Conservation (phyloP, 2,797 vertebrate genomes). For the Spea hammondii region DNA sequence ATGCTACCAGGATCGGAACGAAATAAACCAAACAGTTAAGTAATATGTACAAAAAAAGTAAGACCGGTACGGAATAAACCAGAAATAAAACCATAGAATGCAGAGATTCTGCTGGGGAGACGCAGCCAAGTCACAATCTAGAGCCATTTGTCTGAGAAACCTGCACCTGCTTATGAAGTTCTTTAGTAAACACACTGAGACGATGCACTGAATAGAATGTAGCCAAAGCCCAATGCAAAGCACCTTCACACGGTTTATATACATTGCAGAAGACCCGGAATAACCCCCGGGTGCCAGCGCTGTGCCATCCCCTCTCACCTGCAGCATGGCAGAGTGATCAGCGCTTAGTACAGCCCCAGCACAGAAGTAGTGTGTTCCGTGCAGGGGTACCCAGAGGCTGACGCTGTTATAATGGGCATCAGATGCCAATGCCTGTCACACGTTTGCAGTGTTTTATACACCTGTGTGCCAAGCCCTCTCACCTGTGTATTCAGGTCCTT, state of each 20-base stretch:
- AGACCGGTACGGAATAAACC: background rate
- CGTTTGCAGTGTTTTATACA: background rate
- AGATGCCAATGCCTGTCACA: background rate
- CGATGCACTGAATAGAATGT: too few species aligned
- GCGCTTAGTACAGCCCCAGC: background rate
- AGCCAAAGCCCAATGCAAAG: too few species aligned
- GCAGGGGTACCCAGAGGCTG: background rate
- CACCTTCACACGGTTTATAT: too few species aligned
- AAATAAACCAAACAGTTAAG: slow-evolving; percentile 24
- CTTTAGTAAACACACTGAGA: too few species aligned
- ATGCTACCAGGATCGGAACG: background rate
- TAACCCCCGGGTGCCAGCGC: background rate
- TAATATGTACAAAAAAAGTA: slow-evolving; percentile 12
- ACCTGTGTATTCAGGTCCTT: slow-evolving; percentile 29
- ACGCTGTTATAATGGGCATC: background rate
- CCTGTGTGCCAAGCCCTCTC: background rate
- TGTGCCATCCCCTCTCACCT: background rate
- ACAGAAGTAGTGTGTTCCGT: background rate
- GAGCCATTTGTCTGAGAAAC: slow-evolving; percentile 4
- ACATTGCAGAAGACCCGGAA: too few species aligned
- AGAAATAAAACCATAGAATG: slow-evolving; percentile 15
- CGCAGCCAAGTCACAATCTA: background rate
- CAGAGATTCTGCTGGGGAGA: background rate
- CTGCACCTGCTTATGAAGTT: slow-evolving; percentile 29
- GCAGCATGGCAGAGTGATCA: too few species aligned